Conservation (phyloP, 2,797 vertebrate species). For the Agapornis canus region DNA sequence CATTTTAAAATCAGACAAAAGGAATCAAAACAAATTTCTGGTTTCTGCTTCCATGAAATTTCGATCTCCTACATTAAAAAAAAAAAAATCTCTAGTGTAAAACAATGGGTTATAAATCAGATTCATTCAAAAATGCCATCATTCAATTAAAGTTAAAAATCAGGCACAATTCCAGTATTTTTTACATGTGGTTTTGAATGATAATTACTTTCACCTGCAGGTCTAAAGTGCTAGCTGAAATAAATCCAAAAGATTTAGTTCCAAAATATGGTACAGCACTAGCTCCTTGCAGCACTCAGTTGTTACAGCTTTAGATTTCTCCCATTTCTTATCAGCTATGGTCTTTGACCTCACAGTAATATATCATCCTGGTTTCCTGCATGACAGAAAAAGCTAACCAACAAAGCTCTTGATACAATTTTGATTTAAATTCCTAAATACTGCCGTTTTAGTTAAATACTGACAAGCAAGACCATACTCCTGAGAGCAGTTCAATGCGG, state of each 20-base stretch:
- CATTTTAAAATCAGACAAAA: neutral
- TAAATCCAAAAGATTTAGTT: neutral
- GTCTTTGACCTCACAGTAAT: neutral
- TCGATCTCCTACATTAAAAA: neutral
- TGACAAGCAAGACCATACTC: neutral
- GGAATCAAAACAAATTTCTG: neutral
- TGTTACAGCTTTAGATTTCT: neutral
- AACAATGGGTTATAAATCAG: neutral
- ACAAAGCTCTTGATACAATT: neutral
- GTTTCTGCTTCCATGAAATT: neutral
- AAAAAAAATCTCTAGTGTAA: neutral
- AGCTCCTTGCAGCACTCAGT: neutral
- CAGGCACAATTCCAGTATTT: neutral
- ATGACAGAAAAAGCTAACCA: neutral
- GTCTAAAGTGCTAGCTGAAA: neutral
- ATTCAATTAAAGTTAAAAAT: neutral
- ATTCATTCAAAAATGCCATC: neutral
- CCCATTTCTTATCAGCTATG: neutral
- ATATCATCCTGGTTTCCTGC: neutral
- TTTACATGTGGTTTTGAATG: neutral
- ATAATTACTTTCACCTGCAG: neutral
- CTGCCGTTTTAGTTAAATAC: neutral
- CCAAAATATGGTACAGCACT: neutral
- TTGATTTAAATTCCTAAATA: neutral
- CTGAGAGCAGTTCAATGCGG: neutral